phyloP scores from a whole-genome alignment of 2,113 vertebrate species.

The Jacana jacana region DNA sequence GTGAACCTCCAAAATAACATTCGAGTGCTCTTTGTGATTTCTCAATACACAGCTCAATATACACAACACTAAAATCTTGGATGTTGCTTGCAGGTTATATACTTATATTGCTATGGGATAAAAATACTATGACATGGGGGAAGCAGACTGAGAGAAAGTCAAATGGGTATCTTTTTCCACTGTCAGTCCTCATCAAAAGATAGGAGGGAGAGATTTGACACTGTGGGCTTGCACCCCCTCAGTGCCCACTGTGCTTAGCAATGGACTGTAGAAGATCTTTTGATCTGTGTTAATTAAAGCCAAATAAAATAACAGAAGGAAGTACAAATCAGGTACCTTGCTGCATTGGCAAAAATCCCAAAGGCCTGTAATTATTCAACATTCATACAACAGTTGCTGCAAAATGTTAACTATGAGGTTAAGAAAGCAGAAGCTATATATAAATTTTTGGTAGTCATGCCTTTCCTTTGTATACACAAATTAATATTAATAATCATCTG shows the following conservation, averaged over 20 bases:
- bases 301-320: not conserved
- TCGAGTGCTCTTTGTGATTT: not conserved
- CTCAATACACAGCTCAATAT: not conserved
- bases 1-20: not conserved
- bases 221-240: not conserved
- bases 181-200: not conserved
- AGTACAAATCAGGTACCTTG: not conserved
- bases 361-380: not conserved
- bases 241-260: not conserved
- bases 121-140: not conserved
- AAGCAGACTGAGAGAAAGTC: not conserved
- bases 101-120: not conserved
- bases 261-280: not conserved
- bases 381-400: not conserved
- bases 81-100: not conserved
- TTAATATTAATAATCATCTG: not conserved
- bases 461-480: not conserved
- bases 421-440: not conserved
- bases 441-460: not conserved
- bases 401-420: not conserved
- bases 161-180: not conserved
- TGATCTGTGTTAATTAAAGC: not conserved
- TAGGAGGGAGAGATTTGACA: not conserved
- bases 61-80: fast-evolving
- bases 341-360: not conserved